Conservation (phyloP, 2,797 vertebrate species). For the Oreochromis mossambicus region DNA sequence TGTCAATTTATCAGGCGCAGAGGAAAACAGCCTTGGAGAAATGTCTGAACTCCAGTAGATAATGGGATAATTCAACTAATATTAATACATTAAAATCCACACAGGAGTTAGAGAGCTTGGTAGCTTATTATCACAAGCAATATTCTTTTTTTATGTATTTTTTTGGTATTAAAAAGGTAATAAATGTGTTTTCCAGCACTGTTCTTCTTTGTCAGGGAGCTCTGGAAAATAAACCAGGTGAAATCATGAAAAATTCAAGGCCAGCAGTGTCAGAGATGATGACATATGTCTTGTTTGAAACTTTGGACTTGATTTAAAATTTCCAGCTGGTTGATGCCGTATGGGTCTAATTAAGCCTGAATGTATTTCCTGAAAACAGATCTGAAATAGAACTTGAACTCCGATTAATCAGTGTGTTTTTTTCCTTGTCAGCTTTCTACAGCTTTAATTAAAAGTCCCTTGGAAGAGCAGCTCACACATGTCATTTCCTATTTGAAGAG, state of each 20-base stretch:
- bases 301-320: constrained; percentile 68
- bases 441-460: constrained; percentile 82
- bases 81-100: background rate
- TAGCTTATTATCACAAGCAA: background rate
- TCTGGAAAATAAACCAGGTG: constrained; percentile 54
- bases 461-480: constrained; percentile 73
- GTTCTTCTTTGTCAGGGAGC: background rate
- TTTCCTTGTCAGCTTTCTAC: constrained; percentile 67
- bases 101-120: background rate
- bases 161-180: background rate
- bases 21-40: background rate
- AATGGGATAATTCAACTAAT: background rate
- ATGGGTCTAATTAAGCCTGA: constrained; percentile 78
- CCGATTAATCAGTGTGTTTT: constrained; percentile 76
- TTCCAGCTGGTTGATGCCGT: constrained; percentile 77
- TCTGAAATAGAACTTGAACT: constrained; percentile 75
- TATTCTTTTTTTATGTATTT: background rate
- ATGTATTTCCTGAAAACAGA: constrained; percentile 77
- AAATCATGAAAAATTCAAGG: constrained; percentile 62
- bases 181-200: background rate
- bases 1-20: background rate
- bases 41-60: background rate
- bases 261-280: constrained; percentile 57
- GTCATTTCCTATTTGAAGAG: constrained; percentile 77
- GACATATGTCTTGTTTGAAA: constrained; percentile 74